Evolutionary conservation across 2,797 vertebrate genomes (phyloP).

Genomic region (Pipistrellus pipistrellus): DNA sequence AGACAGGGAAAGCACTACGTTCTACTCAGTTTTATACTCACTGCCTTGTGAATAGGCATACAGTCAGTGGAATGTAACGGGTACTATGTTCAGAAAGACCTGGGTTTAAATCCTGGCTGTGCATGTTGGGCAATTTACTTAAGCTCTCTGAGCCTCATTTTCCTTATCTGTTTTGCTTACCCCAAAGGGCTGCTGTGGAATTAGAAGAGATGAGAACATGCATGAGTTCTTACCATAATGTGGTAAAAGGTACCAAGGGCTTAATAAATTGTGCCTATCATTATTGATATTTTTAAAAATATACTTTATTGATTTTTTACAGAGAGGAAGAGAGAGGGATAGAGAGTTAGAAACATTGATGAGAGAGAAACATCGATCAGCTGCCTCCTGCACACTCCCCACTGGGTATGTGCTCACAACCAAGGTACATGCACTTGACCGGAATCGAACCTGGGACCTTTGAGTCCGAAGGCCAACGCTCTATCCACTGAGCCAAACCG

Average conservation of each 20-base stretch:
- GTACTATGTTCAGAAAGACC: slow-evolving; percentile 10
- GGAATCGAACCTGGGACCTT: too few relatives aligned
- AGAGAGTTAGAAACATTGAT: too few relatives aligned
- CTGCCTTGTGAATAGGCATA: background rate
- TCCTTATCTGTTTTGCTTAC: background rate
- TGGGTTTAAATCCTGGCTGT: slow-evolving; percentile 51
- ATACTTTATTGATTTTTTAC: too few relatives aligned
- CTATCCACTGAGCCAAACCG: too few relatives aligned
- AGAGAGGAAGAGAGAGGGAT: too few relatives aligned
- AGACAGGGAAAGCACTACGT: slow-evolving; percentile 5
- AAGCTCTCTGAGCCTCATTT: slow-evolving; percentile 16
- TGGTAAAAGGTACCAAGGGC: background rate
- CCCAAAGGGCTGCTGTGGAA: background rate
- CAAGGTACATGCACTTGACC: too few relatives aligned
- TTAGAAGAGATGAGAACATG: slow-evolving; percentile 38
- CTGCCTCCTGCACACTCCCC: too few relatives aligned
- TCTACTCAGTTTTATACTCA: background rate
- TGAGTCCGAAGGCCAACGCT: too few relatives aligned
- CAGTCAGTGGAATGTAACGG: background rate
- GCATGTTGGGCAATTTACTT: background rate
- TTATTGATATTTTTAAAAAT: background rate
- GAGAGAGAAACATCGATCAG: too few relatives aligned
- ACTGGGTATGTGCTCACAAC: too few relatives aligned
- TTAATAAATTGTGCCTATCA: background rate
- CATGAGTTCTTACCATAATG: background rate